phyloP scores from a whole-genome alignment of 2,797 vertebrate species.

The Enteromius unitaeniatus region DNA sequence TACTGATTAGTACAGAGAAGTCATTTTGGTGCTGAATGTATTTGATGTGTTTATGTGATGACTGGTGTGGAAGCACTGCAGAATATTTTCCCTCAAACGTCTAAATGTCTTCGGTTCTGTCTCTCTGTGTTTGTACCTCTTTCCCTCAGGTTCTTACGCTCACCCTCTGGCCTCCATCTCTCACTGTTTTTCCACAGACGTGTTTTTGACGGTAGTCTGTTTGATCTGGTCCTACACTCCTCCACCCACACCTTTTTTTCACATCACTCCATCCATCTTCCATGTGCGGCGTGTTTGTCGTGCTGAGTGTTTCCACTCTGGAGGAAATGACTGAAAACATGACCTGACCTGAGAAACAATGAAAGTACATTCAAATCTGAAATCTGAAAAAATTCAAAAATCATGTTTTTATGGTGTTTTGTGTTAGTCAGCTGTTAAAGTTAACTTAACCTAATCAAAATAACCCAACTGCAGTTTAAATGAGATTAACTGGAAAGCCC shows the following conservation, averaged over 20 bases:
- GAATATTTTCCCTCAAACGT: conserved; percentile 49
- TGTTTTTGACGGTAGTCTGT: background rate
- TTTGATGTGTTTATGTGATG: background rate
- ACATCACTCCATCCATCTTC: conserved; percentile 31
- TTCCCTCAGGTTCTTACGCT: background rate
- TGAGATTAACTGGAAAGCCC: no score
- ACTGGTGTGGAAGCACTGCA: background rate
- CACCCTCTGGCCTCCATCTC: background rate
- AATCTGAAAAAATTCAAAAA: no score
- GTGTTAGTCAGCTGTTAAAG: no score
- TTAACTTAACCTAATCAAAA: no score
- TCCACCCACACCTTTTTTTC: conserved; percentile 53
- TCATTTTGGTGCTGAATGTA: background rate
- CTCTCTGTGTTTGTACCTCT: conserved; percentile 61
- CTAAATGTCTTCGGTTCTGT: conserved; percentile 16
- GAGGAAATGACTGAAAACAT: background rate
- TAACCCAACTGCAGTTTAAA: no score
- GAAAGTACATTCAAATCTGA: background rate
- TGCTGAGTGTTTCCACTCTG: background rate
- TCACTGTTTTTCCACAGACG: background rate
- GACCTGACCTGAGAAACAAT: background rate
- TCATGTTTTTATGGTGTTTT: no score
- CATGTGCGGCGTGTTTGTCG: conserved; percentile 48
- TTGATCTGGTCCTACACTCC: conserved; percentile 20
- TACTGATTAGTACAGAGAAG: background rate